phyloP scores from a whole-genome alignment of 2,888 invertebrate genomes.

The Hoplodrina ambigua region DNA sequence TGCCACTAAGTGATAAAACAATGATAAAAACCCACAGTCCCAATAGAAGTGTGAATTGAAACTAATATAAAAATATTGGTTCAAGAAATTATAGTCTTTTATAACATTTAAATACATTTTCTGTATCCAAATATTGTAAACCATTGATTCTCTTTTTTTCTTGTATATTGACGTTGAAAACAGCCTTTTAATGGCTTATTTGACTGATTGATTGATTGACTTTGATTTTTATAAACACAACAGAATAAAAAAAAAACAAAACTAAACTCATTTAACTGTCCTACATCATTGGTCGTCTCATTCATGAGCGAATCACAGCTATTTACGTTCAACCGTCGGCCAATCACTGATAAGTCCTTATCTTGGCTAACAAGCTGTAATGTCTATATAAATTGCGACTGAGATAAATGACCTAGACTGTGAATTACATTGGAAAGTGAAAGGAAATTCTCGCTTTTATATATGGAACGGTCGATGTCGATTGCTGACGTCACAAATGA shows the following conservation, averaged over 20 bases:
- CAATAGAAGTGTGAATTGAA: too few species aligned
- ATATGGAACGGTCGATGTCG: neutral
- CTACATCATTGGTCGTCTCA: slow-evolving; percentile 13
- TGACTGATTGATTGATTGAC: too few species aligned
- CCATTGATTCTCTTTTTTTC: too few species aligned
- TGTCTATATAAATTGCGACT: slow-evolving; percentile 33
- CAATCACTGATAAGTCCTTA: slow-evolving; percentile 61
- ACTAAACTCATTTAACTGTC: slow-evolving; percentile 4
- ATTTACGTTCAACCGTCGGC: slow-evolving; percentile 48
- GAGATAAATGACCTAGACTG: slow-evolving; percentile 56
- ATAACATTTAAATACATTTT: too few species aligned
- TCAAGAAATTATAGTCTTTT: neutral
- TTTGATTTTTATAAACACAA: neutral
- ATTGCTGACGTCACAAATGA: too few species aligned
- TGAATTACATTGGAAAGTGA: slow-evolving; percentile 17
- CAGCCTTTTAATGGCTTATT: too few species aligned
- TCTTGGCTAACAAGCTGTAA: slow-evolving; percentile 52
- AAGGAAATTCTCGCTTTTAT: slow-evolving; percentile 14
- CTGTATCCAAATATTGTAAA: too few species aligned
- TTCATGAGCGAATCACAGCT: slow-evolving; percentile 47
- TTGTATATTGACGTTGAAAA: too few species aligned
- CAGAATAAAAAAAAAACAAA: neutral
- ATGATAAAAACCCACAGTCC: too few species aligned
- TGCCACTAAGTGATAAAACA: too few species aligned
- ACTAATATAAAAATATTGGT: too few species aligned